A percentile compares a stretch with the other conserved stretches of the same genome.
Conservation (phyloP, 1,140 invertebrate genomes). For the Cydia splendana region DNA sequence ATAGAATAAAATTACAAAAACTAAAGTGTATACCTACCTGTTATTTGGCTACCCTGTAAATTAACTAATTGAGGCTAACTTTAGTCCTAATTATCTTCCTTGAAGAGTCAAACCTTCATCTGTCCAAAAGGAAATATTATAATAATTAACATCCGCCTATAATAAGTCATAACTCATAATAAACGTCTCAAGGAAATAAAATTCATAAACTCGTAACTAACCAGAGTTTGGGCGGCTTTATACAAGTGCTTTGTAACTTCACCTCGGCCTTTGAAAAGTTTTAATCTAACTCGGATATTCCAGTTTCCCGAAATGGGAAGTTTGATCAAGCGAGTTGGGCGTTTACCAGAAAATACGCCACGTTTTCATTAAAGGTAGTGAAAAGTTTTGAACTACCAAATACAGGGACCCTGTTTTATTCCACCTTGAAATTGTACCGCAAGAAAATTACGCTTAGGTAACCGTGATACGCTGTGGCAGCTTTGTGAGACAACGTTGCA, state of each 20-base stretch:
- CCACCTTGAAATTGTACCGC: background rate
- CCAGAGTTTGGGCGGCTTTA: constrained; percentile 4
- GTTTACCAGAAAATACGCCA: constrained; percentile 16
- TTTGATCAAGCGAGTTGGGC: constrained; percentile 20
- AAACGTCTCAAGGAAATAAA: constrained; percentile 17
- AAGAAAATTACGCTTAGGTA: background rate
- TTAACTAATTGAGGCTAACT: no score
- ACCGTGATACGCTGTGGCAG: background rate
- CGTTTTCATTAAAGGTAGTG: constrained; percentile 10
- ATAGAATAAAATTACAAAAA: no score
- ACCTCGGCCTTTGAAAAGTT: constrained; percentile 12
- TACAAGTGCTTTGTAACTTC: constrained; percentile 18
- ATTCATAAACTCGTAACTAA: constrained; percentile 7
- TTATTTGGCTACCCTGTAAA: no score
- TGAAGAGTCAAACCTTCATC: background rate
- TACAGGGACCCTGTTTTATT: background rate
- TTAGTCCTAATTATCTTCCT: background rate
- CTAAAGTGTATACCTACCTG: no score
- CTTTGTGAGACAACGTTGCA: background rate
- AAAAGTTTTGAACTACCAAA: constrained; percentile 11
- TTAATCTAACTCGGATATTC: constrained; percentile 19
- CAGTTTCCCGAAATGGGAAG: constrained; percentile 13
- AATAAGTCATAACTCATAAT: constrained; percentile 11
- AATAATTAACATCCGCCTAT: background rate
- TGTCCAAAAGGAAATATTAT: background rate